Base-by-base conservation (phyloP, 2,797 vertebrate genomes). In the Phalanger gymnotis region DNA sequence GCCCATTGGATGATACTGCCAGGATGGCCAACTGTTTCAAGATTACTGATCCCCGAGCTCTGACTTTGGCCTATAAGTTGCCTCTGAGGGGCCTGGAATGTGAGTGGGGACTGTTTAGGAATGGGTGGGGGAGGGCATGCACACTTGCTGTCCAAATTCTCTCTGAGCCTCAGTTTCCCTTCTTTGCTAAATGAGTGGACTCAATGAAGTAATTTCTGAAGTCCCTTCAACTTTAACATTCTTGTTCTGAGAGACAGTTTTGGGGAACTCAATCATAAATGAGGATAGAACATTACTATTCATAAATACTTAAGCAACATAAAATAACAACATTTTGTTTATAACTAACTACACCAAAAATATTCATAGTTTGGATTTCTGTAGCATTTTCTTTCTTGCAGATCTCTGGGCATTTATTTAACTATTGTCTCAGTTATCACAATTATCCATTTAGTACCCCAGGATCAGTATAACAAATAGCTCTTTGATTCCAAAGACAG, bases 1-100 rank as follows among this genome's bases (percentile, higher is more conserved):
- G 99, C 95, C 99, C 99, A 25, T 98, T 96, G 0, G 98, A 99
- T 53, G 93, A 98, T 0, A 98, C 96, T 0, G 51, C 96, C 0
- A 61, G 0, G 3, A 98, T 99, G 99, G 99, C 98, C 31, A n/a
- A 53, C 90, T 99, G 99, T 96, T 97, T 99, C 94, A 99, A 98
- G 81, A 47, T 96, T 93, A 98, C 99, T 0, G 99, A 99, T 91
- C 98, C 99, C 30, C 95, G 40, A 0, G 0, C 56, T 0, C 58
- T 99, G 94, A 99, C 99, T 0, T 0, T 99, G 96, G 99, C 99
- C 13, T 99, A 99, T 47, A 95, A 97, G 27, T 1, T 99, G 92
- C 51, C 94, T 0, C 0, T 99, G 14, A 0, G 0, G 0, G 90
- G 98, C 92, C 97, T 99, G 95, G 54, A 96, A 30, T n/a, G 99